Percentiles rank a stretch among this genome's conserved stretches.
phyloP scores from a whole-genome alignment of 2,113 vertebrate species.

The Athene cunicularia region DNA sequence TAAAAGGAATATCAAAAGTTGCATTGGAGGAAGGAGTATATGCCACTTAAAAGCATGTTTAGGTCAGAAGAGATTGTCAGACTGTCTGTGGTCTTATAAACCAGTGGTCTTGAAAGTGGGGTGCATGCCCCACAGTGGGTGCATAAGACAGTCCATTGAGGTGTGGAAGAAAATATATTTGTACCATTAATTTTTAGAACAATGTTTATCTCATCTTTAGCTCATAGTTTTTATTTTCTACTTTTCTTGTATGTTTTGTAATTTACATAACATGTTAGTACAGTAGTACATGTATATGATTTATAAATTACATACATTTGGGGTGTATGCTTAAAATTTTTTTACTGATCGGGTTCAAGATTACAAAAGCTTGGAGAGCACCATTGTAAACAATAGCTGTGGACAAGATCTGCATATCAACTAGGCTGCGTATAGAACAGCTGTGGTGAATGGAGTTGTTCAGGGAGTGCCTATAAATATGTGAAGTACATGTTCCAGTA shows the following conservation, averaged over 20 bases:
- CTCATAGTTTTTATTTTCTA: background rate
- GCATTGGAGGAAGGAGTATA: background rate
- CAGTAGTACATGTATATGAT: background rate
- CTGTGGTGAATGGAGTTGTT: background rate
- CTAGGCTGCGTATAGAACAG: background rate
- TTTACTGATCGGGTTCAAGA: accelerated
- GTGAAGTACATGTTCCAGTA: background rate
- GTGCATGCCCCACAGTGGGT: accelerated
- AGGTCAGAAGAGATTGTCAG: background rate
- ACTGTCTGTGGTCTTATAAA: background rate
- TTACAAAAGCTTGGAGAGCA: background rate
- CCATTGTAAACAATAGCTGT: background rate
- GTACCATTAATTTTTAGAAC: background rate
- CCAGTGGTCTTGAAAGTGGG: background rate
- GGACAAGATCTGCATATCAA: accelerated
- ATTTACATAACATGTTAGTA: background rate
- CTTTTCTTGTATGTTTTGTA: background rate
- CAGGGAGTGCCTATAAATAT: background rate
- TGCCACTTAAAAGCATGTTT: background rate
- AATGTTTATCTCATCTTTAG: background rate
- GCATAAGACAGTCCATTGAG: background rate
- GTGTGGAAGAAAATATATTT: background rate
- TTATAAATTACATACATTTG: background rate
- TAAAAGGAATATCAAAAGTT: background rate
- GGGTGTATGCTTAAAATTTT: background rate